phyloP scores from a whole-genome alignment of 2,113 vertebrate species.

The Poeciliopsis prolifica region DNA sequence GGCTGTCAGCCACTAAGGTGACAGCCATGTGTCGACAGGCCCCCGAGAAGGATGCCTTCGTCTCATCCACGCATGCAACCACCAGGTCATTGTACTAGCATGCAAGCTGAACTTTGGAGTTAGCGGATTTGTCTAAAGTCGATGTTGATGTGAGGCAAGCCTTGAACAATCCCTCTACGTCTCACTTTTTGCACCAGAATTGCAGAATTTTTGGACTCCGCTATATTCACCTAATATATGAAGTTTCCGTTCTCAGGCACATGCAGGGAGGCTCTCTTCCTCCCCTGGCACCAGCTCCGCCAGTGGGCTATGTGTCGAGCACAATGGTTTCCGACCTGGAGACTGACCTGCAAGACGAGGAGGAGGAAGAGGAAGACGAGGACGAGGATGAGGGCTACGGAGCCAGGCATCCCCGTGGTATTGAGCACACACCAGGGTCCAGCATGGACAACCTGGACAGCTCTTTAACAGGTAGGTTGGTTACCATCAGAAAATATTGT shows the following conservation, averaged over 20 bases:
- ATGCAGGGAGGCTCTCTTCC: slow-evolving; percentile 92
- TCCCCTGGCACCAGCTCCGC: slow-evolving; percentile 93
- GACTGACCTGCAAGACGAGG: slow-evolving; percentile 92
- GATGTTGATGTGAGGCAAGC: slow-evolving; percentile 38
- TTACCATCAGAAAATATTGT: neutral
- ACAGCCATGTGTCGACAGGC: slow-evolving; percentile 66
- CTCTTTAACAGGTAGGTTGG: slow-evolving; percentile 89
- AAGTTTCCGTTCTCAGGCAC: slow-evolving; percentile 82
- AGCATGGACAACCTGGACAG: slow-evolving; percentile 99
- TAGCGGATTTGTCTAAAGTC: slow-evolving; percentile 59
- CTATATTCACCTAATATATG: neutral
- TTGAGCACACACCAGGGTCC: slow-evolving; percentile 95
- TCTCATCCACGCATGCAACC: slow-evolving; percentile 69
- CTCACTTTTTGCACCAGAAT: neutral
- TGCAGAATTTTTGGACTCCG: neutral
- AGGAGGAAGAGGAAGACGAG: slow-evolving; percentile 90
- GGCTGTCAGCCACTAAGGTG: slow-evolving; percentile 70
- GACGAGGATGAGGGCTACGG: slow-evolving; percentile 93
- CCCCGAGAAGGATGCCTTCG: slow-evolving; percentile 57
- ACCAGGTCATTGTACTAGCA: slow-evolving; percentile 78
- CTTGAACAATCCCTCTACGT: slow-evolving; percentile 38
- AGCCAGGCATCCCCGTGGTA: slow-evolving; percentile 87
- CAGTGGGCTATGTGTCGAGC: slow-evolving; percentile 95
- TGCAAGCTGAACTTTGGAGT: slow-evolving; percentile 57
- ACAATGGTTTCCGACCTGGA: slow-evolving; percentile 97